These are phyloP conservation scores for Drosophila bifasciata DNA, from an alignment of 1,140 invertebrate genomes.

Conservation along the genomic window DNA sequence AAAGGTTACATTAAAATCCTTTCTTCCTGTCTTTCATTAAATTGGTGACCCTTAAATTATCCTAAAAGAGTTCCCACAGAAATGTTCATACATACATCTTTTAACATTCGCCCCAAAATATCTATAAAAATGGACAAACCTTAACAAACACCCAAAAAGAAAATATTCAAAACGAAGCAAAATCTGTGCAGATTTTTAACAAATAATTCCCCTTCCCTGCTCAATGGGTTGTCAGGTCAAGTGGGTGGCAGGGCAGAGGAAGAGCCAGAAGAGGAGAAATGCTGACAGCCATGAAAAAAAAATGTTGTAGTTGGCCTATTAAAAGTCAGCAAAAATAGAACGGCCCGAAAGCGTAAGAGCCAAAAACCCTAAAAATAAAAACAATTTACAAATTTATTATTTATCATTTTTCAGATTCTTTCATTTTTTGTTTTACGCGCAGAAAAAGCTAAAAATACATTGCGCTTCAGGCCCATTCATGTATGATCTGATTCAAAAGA, in stretches of 20 bases:
- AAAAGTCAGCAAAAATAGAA: conserved; percentile 59
- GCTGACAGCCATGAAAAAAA: conserved; percentile 59
- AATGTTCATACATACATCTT: too few relatives aligned
- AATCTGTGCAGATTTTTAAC: background rate
- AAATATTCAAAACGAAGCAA: too few relatives aligned
- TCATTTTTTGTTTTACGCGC: conserved; percentile 39
- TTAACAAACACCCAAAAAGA: too few relatives aligned
- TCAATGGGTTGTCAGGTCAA: conserved; percentile 65
- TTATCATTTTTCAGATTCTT: conserved; percentile 49
- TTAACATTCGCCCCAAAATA: too few relatives aligned
- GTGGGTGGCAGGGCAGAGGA: conserved; percentile 56
- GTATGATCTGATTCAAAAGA: background rate
- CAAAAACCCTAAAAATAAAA: conserved; percentile 38
- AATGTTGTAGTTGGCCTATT: conserved; percentile 66
- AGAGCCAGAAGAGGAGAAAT: conserved; percentile 43
- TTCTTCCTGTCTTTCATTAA: too few relatives aligned
- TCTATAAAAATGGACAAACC: too few relatives aligned
- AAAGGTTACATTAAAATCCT: too few relatives aligned
- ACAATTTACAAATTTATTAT: conserved; percentile 67
- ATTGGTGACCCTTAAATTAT: too few relatives aligned
- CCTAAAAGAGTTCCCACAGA: too few relatives aligned
- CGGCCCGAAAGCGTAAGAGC: background rate
- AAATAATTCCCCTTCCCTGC: conserved; percentile 42
- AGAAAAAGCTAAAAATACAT: conserved; percentile 44
- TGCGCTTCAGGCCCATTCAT: conserved; percentile 39